These are phyloP conservation scores for Coccyzus lansbergi DNA, from an alignment of 2,797 vertebrate species.

Conservation along the genomic window DNA sequence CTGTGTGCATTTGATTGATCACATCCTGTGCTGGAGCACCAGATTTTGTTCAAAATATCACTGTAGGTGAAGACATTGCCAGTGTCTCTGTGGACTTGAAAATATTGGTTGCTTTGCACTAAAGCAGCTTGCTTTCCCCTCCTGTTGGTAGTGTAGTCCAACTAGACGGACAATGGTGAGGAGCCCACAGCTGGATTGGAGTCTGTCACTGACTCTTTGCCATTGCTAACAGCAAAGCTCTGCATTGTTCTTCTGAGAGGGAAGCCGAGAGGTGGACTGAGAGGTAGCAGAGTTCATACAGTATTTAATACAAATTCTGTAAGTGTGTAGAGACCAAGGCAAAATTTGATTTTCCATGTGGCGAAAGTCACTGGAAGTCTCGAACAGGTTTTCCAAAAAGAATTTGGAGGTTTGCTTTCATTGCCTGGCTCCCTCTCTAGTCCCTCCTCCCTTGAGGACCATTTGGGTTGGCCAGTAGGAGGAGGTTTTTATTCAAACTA, in stretches of 20 bases:
- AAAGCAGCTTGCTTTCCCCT: not conserved
- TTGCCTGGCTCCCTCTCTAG: not conserved
- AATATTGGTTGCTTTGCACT: not conserved
- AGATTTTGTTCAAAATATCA: not conserved
- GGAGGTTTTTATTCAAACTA: not conserved
- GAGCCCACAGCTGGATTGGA: not conserved
- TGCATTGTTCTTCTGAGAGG: not conserved
- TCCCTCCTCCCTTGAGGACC: not conserved
- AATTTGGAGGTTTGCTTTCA: not conserved
- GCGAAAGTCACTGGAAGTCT: not conserved
- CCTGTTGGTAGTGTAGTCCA: not conserved
- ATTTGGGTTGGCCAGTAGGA: not conserved
- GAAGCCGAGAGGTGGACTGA: not conserved
- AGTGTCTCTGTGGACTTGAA: not conserved
- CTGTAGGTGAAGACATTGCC: not conserved
- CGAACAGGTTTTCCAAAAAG: not conserved
- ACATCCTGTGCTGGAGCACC: not conserved
- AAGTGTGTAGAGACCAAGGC: not conserved
- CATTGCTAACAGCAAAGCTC: not conserved
- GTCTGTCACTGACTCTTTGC: not conserved
- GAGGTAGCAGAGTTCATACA: not conserved
- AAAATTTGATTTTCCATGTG: not conserved
- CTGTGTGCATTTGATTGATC: not conserved
- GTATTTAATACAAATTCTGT: not conserved
- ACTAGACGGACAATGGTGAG: accelerated